phyloP scores from a whole-genome alignment of 2,113 vertebrate species.

The Amphiprion ocellaris region DNA sequence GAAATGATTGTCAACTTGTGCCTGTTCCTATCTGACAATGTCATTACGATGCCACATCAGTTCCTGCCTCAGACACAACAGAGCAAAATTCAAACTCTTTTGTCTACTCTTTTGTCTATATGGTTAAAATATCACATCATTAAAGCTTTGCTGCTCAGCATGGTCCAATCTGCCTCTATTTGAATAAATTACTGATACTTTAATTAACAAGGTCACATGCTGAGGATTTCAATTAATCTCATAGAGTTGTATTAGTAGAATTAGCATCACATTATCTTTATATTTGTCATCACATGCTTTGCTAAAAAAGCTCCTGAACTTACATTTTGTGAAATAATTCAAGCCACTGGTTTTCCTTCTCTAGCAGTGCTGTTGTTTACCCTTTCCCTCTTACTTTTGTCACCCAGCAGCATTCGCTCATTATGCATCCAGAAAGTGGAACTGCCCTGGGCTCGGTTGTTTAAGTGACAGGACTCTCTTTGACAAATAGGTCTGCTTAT shows the following conservation, averaged over 20 bases:
- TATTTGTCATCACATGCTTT: not conserved
- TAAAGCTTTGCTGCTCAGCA: not conserved
- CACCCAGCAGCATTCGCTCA: slow-evolving; percentile 40
- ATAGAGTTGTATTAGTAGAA: not conserved
- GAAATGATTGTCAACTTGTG: not conserved
- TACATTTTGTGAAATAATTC: not conserved
- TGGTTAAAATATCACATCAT: slow-evolving; percentile 7
- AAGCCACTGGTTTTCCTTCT: not conserved
- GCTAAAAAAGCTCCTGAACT: not conserved
- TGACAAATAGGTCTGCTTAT: slow-evolving; percentile 69
- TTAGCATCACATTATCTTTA: not conserved
- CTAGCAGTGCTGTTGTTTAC: slow-evolving; percentile 6
- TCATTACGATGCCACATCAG: not conserved
- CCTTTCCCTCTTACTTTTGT: slow-evolving; percentile 26
- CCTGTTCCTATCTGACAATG: slow-evolving; percentile 2
- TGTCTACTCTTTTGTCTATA: not conserved
- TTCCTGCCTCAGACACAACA: not conserved
- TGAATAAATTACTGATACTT: slow-evolving; percentile 1
- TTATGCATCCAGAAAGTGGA: slow-evolving; percentile 48
- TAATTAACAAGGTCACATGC: not conserved
- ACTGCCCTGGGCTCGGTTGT: slow-evolving; percentile 31
- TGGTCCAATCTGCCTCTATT: not conserved
- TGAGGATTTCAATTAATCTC: slow-evolving; percentile 19
- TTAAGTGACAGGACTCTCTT: slow-evolving; percentile 47
- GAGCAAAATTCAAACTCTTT: not conserved